phyloP scores from a whole-genome alignment of 2,888 invertebrate species.

The Idaea aversata region DNA sequence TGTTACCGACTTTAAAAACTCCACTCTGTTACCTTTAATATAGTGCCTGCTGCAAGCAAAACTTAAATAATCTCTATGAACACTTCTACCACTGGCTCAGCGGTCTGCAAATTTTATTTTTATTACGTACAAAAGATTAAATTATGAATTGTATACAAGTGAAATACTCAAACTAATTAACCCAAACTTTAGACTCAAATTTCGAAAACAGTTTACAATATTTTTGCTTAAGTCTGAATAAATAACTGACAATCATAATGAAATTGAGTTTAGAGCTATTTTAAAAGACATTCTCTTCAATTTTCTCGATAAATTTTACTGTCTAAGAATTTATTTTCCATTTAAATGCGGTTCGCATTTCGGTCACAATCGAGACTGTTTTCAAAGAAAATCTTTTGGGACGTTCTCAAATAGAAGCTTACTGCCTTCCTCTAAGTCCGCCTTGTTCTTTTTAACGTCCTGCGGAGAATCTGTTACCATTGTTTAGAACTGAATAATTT shows the following conservation, averaged over 20 bases:
- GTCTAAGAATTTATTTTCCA: constrained; percentile 60
- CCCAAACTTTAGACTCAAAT: background rate
- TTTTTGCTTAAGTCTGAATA: background rate
- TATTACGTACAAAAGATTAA: background rate
- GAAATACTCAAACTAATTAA: background rate
- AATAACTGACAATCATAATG: background rate
- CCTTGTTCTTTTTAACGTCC: constrained; percentile 58
- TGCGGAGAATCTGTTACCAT: constrained; percentile 40
- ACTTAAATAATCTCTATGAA: constrained; percentile 72
- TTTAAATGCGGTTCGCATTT: constrained; percentile 68
- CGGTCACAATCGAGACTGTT: constrained; percentile 60
- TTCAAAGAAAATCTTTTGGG: constrained; percentile 65
- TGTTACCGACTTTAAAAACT: constrained; percentile 68
- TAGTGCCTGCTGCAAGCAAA: constrained; percentile 60
- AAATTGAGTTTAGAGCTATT: background rate
- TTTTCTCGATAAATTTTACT: background rate
- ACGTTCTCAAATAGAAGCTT: constrained; percentile 61
- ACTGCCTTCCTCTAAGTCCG: constrained; percentile 51
- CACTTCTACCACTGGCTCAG: constrained; percentile 64
- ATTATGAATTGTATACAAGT: background rate
- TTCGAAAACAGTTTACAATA: background rate
- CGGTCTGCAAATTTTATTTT: constrained; percentile 53
- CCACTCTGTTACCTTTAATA: constrained; percentile 65
- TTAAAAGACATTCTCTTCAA: background rate
- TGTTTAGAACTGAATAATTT: constrained; percentile 55